A percentile compares a stretch with the other conserved stretches of the same genome.
Conservation (phyloP, 2,888 invertebrate genomes). For the Cantharis flavilabris region DNA sequence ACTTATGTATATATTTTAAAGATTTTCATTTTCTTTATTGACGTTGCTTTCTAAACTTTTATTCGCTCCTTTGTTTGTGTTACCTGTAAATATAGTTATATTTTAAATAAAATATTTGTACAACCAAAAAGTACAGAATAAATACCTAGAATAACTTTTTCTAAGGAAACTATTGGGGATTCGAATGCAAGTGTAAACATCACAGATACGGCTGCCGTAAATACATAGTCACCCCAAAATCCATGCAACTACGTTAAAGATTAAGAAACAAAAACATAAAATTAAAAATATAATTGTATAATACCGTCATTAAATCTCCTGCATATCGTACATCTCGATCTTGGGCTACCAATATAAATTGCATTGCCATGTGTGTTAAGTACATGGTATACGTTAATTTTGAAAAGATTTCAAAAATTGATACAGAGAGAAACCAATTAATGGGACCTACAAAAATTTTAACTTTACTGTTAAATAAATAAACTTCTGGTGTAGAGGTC, state of each 20-base stretch:
- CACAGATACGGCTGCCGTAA: not conserved
- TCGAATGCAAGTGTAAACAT: conserved; percentile 7
- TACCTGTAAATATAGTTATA: not conserved
- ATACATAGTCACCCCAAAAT: conserved; percentile 9
- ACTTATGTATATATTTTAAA: too few relatives aligned
- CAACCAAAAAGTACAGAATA: not conserved
- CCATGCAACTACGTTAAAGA: not conserved
- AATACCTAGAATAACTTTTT: not conserved
- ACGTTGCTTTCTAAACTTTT: not conserved
- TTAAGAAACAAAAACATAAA: too few relatives aligned
- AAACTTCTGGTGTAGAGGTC: too few relatives aligned
- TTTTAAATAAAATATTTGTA: not conserved
- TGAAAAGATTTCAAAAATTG: not conserved
- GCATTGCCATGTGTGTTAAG: not conserved
- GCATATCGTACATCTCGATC: not conserved
- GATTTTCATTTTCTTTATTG: not conserved
- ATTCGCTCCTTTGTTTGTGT: not conserved
- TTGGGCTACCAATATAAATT: not conserved
- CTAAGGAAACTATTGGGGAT: conserved; percentile 1
- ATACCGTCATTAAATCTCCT: not conserved
- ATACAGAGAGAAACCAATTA: conserved; percentile 15
- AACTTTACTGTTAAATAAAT: not conserved
- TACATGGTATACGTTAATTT: conserved; percentile 11
- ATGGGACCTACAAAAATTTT: conserved; percentile 2
- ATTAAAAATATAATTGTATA: too few relatives aligned